Percentiles rank a stretch among this genome's conserved stretches.
Conservation (phyloP, 1,140 invertebrate species). For the Colletes gigas region DNA sequence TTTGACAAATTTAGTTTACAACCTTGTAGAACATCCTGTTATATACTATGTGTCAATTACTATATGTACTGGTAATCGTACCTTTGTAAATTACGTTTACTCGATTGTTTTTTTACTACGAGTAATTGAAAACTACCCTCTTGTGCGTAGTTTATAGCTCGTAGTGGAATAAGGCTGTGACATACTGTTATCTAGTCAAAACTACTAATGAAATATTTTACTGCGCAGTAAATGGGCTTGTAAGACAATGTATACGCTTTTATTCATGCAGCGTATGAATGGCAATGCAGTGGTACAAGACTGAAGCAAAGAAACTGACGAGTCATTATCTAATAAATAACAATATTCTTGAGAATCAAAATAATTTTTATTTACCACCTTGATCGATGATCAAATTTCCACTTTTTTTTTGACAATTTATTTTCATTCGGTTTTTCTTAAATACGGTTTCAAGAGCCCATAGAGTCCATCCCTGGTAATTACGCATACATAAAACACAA, state of each 20-base stretch:
- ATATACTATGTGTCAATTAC: conserved; percentile 29
- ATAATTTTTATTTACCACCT: conserved; percentile 47
- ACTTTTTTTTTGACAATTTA: not conserved
- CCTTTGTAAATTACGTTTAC: conserved; percentile 53
- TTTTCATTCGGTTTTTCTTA: no score
- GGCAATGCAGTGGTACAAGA: conserved; percentile 58
- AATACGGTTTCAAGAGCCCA: no score
- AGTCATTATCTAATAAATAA: conserved; percentile 57
- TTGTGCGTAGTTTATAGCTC: conserved; percentile 54
- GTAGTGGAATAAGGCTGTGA: conserved; percentile 68
- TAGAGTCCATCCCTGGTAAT: not conserved
- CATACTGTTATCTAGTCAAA: conserved; percentile 60
- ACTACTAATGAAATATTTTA: conserved; percentile 54
- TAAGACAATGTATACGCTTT: conserved; percentile 58
- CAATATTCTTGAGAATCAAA: conserved; percentile 49
- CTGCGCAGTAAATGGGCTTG: conserved; percentile 48
- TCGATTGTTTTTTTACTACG: conserved; percentile 41
- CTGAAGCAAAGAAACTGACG: conserved; percentile 55
- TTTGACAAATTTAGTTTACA: conserved; percentile 35
- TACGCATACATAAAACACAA: conserved; percentile 7
- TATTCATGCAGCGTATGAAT: conserved; percentile 53
- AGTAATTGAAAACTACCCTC: conserved; percentile 43
- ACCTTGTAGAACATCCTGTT: conserved; percentile 19
- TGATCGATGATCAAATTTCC: conserved; percentile 7
- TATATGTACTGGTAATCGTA: conserved; percentile 24